phyloP scores from a whole-genome alignment of 2,113 vertebrate species.

The Acanthisitta chloris region DNA sequence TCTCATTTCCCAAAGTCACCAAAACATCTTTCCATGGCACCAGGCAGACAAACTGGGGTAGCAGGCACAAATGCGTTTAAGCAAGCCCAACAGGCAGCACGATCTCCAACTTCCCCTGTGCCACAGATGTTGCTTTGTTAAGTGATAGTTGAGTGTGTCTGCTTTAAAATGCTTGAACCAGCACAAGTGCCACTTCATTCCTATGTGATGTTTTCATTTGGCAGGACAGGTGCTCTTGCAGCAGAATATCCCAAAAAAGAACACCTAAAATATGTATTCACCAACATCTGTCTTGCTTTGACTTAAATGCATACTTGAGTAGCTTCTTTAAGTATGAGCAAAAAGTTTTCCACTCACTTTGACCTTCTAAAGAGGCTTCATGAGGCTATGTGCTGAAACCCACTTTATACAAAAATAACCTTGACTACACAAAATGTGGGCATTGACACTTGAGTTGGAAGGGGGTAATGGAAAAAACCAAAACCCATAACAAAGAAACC shows the following conservation, averaged over 20 bases:
- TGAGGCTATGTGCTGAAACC: not conserved
- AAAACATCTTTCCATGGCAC: not conserved
- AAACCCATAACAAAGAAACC: not conserved
- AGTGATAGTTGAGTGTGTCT: not conserved
- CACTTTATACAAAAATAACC: not conserved
- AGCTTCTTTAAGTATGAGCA: not conserved
- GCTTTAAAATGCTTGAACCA: slow-evolving; percentile 40
- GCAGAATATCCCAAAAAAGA: slow-evolving; percentile 32
- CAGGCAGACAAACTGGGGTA: not conserved
- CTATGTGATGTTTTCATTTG: slow-evolving; percentile 42
- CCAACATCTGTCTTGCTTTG: slow-evolving; percentile 56
- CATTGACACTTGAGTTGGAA: not conserved
- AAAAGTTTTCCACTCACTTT: slow-evolving; percentile 11
- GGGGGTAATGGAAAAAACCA: fast-evolving
- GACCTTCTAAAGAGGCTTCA: slow-evolving; percentile 22
- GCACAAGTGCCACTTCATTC: slow-evolving; percentile 49
- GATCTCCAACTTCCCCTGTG: not conserved
- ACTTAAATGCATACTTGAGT: slow-evolving; percentile 47
- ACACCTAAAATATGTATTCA: slow-evolving; percentile 69
- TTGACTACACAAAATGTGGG: not conserved
- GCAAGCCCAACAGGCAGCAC: not conserved
- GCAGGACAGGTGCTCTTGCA: slow-evolving; percentile 47
- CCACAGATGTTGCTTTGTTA: not conserved
- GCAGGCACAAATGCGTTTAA: fast-evolving
- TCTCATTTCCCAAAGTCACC: not conserved